phyloP scores from a whole-genome alignment of 2,888 invertebrate species.

The Eupithecia tripunctaria region DNA sequence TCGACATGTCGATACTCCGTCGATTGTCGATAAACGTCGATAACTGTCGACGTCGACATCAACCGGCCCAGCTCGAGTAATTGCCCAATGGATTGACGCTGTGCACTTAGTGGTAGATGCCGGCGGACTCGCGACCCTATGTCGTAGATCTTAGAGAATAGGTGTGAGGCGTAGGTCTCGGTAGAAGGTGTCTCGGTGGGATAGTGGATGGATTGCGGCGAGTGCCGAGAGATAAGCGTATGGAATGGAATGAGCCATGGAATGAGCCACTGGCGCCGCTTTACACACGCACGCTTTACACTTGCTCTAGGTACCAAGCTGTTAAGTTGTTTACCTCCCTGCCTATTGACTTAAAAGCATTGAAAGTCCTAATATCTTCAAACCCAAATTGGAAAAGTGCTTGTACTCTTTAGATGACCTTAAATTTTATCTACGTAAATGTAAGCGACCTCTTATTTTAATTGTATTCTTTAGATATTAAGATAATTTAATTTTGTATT shows the following conservation, averaged over 20 bases:
- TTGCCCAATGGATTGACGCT: conserved; percentile 36
- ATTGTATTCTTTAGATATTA: no score
- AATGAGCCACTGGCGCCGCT: background rate
- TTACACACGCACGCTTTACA: no score
- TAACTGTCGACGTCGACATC: conserved; percentile 11
- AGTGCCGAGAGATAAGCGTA: background rate
- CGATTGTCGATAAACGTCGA: conserved; percentile 26
- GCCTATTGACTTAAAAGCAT: no score
- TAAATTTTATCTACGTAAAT: no score
- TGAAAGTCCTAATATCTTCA: no score
- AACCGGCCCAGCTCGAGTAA: conserved; percentile 16
- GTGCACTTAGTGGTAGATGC: background rate
- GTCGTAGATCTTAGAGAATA: background rate
- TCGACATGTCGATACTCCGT: conserved; percentile 19
- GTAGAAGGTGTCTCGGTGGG: background rate
- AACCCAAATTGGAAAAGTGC: no score
- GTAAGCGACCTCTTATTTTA: no score
- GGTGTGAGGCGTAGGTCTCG: background rate
- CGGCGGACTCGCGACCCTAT: background rate
- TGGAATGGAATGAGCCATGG: no score
- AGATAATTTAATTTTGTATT: no score
- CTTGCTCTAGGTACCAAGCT: no score
- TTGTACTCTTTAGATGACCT: no score
- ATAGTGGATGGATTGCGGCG: background rate
- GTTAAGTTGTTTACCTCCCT: no score